Conservation (phyloP, 2,888 invertebrate genomes). For the Cosmia pyralina region DNA sequence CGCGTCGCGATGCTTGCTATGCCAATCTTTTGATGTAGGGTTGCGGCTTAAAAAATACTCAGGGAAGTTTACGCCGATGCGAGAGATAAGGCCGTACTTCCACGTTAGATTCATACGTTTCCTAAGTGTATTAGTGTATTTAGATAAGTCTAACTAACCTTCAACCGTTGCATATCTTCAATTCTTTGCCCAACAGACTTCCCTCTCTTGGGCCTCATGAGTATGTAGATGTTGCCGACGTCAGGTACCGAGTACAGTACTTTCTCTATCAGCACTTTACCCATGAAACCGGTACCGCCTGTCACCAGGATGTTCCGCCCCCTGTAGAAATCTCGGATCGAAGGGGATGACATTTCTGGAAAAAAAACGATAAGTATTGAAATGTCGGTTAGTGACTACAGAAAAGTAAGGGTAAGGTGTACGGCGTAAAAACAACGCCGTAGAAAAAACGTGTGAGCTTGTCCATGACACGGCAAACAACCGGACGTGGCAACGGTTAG, state of each 20-base stretch:
- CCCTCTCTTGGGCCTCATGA: slow-evolving; percentile 91
- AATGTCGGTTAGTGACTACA: neutral
- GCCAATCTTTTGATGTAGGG: neutral
- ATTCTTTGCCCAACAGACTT: slow-evolving; percentile 90
- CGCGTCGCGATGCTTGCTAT: neutral
- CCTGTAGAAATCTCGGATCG: slow-evolving; percentile 90
- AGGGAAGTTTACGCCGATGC: neutral
- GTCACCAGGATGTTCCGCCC: slow-evolving; percentile 90
- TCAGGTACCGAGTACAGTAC: slow-evolving; percentile 91
- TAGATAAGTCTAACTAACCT: slow-evolving; percentile 67
- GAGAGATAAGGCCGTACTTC: neutral
- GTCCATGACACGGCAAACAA: too few relatives aligned
- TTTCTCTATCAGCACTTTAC: slow-evolving; percentile 91
- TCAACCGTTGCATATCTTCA: slow-evolving; percentile 91
- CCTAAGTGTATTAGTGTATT: too few relatives aligned
- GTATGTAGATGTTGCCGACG: slow-evolving; percentile 90
- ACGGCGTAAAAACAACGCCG: too few relatives aligned
- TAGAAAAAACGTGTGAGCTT: too few relatives aligned
- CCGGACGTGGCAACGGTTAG: too few relatives aligned
- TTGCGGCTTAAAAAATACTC: neutral
- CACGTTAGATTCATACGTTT: neutral
- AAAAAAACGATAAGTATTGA: slow-evolving; percentile 18
- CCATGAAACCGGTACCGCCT: slow-evolving; percentile 92
- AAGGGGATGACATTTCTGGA: slow-evolving; percentile 81
- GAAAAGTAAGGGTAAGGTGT: neutral